Conservation (phyloP, 2,888 invertebrate species). For the Eristalis intricaria region DNA sequence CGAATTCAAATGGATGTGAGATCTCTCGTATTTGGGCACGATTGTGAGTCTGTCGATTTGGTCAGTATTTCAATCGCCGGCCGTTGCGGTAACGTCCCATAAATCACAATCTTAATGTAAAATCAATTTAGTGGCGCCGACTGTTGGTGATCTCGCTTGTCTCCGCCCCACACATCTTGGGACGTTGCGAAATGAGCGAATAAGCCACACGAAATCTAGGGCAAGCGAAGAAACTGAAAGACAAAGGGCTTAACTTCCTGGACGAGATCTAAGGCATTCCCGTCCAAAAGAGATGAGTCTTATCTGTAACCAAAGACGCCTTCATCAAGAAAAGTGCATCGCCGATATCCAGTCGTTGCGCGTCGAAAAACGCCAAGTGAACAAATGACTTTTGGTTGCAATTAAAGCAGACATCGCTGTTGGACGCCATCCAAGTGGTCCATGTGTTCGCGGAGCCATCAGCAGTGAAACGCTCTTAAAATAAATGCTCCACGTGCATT, state of each 20-base stretch:
- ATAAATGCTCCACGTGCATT: conserved; percentile 21
- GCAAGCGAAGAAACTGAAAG: neutral
- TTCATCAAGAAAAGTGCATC: neutral
- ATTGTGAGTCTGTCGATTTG: neutral
- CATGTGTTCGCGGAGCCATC: neutral
- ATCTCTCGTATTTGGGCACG: neutral
- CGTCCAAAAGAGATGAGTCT: too few species aligned
- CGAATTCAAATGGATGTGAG: too few species aligned
- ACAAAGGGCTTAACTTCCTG: too few species aligned
- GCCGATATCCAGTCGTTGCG: neutral
- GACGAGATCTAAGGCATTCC: too few species aligned
- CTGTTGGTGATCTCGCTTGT: neutral
- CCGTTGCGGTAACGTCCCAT: neutral
- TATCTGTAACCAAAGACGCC: too few species aligned
- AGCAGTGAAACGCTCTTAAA: neutral
- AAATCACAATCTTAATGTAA: too few species aligned
- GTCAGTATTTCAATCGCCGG: neutral
- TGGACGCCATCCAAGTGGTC: conserved; percentile 33
- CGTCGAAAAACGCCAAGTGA: neutral
- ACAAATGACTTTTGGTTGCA: conserved; percentile 14
- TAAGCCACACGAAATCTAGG: neutral
- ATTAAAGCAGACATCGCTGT: conserved; percentile 20
- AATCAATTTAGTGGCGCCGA: neutral
- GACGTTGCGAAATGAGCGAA: neutral
- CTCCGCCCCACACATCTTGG: neutral